A percentile compares a stretch with the other conserved stretches of the same genome.
phyloP scores from a whole-genome alignment of 2,113 vertebrate genomes.

The Lampris megalopsis region DNA sequence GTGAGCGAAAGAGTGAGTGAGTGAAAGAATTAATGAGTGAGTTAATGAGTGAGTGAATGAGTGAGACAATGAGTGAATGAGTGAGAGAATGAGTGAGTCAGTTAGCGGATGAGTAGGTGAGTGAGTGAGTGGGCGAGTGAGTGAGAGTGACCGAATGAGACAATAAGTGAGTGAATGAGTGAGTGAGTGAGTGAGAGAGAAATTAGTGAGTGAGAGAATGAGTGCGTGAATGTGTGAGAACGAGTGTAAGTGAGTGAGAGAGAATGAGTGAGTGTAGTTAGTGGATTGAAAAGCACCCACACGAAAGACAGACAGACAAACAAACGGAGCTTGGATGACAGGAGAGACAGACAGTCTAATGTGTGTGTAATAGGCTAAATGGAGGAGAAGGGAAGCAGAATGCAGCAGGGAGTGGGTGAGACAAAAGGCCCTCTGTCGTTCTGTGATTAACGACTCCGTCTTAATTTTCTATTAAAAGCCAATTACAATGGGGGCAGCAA shows the following conservation, averaged over 20 bases:
- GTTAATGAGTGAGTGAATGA: neutral
- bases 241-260: neutral
- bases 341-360: constrained; percentile 49
- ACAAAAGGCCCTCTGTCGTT: constrained; percentile 68
- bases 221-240: neutral
- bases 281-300: neutral
- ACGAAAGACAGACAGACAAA: constrained; percentile 16
- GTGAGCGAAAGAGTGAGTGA: neutral
- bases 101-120: neutral
- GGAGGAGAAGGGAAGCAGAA: constrained; percentile 76
- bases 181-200: constrained; percentile 39
- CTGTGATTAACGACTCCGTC: constrained; percentile 82
- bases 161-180: neutral
- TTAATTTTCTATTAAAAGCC: constrained; percentile 86
- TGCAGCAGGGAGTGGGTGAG: constrained; percentile 68
- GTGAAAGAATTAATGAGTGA: neutral
- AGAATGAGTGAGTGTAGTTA: too few relatives aligned
- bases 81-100: neutral
- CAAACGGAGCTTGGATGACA: constrained; percentile 32
- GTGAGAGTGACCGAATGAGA: constrained; percentile 2
- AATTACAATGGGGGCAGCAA: constrained; percentile 77
- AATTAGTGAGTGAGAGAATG: neutral
- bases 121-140: neutral
- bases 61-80: neutral
- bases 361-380: constrained; percentile 73